phyloP scores from a whole-genome alignment of 2,113 vertebrate genomes.

The Muscicapa adusta region DNA sequence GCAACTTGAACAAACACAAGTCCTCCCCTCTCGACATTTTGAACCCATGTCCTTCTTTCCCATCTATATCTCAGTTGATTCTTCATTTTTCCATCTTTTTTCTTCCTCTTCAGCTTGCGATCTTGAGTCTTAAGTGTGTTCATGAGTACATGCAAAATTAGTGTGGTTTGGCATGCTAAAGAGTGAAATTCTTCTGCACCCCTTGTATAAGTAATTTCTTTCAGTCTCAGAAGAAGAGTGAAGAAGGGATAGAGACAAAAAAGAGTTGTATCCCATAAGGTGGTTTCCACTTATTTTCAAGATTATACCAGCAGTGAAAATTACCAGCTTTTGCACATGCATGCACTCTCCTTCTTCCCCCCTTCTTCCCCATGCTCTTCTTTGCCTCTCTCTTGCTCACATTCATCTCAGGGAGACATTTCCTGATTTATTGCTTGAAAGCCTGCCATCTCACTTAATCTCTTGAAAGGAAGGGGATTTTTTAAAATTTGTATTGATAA shows the following conservation, averaged over 20 bases:
- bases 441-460: neutral
- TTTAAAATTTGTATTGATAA: neutral
- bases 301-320: neutral
- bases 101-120: neutral
- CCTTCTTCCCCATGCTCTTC: no score
- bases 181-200: neutral
- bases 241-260: neutral
- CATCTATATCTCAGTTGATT: accelerated
- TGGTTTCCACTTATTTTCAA: neutral
- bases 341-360: no score
- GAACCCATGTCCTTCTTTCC: neutral
- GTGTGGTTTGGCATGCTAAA: neutral
- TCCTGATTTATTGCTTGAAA: neutral
- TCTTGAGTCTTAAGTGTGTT: neutral
- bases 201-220: neutral
- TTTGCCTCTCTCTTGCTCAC: neutral
- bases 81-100: neutral
- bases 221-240: neutral
- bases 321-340: neutral
- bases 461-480: neutral
- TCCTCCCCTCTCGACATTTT: neutral
- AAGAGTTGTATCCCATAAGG: neutral
- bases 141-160: neutral
- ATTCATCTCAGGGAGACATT: no score
- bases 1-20: neutral